Percentiles rank a stretch among this genome's conserved stretches.
phyloP scores from a whole-genome alignment of 2,888 invertebrate species.

The Dicyrtoma fusca region DNA sequence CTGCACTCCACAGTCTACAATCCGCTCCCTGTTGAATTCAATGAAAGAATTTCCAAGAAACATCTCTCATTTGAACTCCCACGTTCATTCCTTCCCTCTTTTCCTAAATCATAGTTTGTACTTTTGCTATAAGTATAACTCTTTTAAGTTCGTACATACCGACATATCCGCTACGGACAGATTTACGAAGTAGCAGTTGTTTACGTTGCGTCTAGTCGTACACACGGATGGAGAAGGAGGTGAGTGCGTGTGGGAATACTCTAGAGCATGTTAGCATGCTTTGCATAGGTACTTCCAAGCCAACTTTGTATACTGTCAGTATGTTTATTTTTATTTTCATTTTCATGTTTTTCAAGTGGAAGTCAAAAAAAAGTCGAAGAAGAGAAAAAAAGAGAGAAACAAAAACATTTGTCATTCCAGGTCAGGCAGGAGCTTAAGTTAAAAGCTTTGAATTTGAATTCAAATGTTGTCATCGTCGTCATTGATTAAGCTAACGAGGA shows the following conservation, averaged over 20 bases:
- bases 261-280: too few species aligned
- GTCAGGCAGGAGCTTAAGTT: slow-evolving; percentile 12
- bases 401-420: slow-evolving; percentile 17
- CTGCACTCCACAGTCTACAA: neutral
- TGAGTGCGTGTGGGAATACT: too few species aligned
- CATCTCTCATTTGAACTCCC: slow-evolving; percentile 21
- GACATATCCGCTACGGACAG: too few species aligned
- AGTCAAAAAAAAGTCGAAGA: neutral
- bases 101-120: neutral
- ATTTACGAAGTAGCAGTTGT: too few species aligned
- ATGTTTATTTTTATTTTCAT: too few species aligned
- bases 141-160: too few species aligned
- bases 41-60: neutral
- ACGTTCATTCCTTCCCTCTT: slow-evolving; percentile 14
- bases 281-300: too few species aligned
- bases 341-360: too few species aligned
- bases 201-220: neutral
- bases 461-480: slow-evolving; percentile 14
- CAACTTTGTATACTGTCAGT: too few species aligned
- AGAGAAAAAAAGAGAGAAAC: slow-evolving; percentile 7
- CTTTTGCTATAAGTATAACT: too few species aligned
- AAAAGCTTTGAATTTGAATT: slow-evolving; percentile 22
- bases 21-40: too few species aligned
- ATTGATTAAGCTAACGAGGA: slow-evolving; percentile 34
- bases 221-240: neutral